Evolutionary conservation across 2,797 vertebrate species (phyloP), one percentile per base, ranked within the genome.

Genomic region (Crocodylus rhombifer): DNA sequence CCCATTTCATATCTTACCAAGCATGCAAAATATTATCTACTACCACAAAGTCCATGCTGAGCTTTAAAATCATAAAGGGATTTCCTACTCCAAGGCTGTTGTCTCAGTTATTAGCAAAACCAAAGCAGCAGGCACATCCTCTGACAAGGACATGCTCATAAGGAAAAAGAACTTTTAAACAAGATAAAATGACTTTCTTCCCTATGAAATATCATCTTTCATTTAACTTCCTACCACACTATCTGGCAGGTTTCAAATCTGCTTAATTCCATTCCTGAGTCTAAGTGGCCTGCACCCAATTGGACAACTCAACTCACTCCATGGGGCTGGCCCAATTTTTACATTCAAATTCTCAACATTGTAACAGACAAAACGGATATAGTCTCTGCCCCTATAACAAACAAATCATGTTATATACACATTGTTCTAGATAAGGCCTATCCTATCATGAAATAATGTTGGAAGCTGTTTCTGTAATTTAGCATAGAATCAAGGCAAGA

Each of bases 21-120:
- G 0, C 7, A 80, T 26, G 80, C 11, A 74, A 87, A 69, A n/a
- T 56, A 75, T 8, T 0, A 78, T 10, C 0, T 0, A 74, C 15
- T 58, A 25, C 67, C 93, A 63, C 75, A 23, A 73, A 82, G 63
- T 89, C 79, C 11, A 4, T 83, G 82, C 11, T 74, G 5, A 62
- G 57, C 36, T 30, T 81, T 71, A 60, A 71, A 55, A 55, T 71
- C 26, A 11, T 51, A 51, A 51, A 3, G 9, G 42, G 42, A 51
- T 51, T 51, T 51, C 42, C 42, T 51, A 51, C 42, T 51, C 9
- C 3, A 9, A 51, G 42, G 42, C 42, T 11, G 42, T 10, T 11
- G 10, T 51, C 42, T 51, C 42, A 51, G 42, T 51, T 51, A 51
- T 23, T 42, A 25, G 36, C 65, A 36, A 12, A 30, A 69, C 17